Evolutionary conservation across 92 coral and sea anemone genomes (phyloP).

Genomic region (Palythoa grandiflora): DNA sequence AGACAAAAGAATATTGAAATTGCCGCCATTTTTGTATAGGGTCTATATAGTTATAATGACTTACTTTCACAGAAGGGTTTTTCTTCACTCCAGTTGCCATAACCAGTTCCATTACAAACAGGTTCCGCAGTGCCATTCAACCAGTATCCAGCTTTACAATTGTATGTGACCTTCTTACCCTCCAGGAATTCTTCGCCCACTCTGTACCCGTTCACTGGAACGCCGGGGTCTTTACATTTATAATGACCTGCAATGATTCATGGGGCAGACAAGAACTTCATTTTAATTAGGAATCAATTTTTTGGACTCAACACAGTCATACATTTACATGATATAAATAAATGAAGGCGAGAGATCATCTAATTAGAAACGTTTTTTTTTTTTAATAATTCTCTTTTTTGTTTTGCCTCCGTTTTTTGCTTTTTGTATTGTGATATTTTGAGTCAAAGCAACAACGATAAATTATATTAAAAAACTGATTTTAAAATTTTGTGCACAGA

Average conservation of each 20-base stretch:
- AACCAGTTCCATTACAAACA: slow-evolving; percentile 52
- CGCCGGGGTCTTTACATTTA: slow-evolving; percentile 58
- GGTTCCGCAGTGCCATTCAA: slow-evolving; percentile 65
- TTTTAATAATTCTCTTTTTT: no score
- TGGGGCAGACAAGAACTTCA: background rate
- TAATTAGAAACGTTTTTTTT: no score
- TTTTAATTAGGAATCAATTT: no score
- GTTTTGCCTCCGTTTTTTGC: no score
- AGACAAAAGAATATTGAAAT: no score
- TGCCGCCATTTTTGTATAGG: background rate
- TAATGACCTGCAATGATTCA: slow-evolving; percentile 63
- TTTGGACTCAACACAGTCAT: no score
- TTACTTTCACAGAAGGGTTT: slow-evolving; percentile 76
- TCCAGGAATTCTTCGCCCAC: slow-evolving; percentile 75
- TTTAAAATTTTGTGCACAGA: no score
- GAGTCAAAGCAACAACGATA: no score
- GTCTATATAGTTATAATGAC: background rate
- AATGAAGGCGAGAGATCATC: no score
- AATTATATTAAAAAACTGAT: no score
- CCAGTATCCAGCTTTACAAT: slow-evolving; percentile 75
- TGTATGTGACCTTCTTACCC: slow-evolving; percentile 60
- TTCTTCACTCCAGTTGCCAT: slow-evolving; percentile 76
- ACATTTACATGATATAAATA: no score
- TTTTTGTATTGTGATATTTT: no score
- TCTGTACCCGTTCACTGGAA: slow-evolving; percentile 69